Base-by-base conservation (phyloP, 2,888 invertebrate genomes). In the Axea sp. region DNA sequence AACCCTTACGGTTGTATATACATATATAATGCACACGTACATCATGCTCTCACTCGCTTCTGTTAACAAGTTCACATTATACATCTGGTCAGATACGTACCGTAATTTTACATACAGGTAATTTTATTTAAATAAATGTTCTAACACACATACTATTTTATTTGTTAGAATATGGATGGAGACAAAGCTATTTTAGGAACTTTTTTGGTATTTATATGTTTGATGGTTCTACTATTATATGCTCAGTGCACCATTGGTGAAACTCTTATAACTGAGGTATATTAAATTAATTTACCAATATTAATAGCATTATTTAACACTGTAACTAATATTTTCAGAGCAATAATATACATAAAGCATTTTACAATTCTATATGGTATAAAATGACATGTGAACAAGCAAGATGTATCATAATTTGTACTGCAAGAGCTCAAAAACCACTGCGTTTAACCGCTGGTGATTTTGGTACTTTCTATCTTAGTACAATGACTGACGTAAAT, bases 371-470 rank as follows among this genome's bases (percentile, higher is more conserved):
- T 0, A 86, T 89, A 0, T 91, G 91, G 91, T 77, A 88, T 33
- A 81, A 87, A 3, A 83, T 85, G 68, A 84, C 89, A 47, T 80
- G 83, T 8, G 84, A 86, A 31, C 86, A 87, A 9, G 86, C 86
- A 37, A 88, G 86, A 78, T 84, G 86, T 43, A 78, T 90, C 15
- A 82, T 90, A 11, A 84, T 91, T 26, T 89, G 90, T 65, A 84
- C 89, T 77, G 89, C 89, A 62, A 86, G 90, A 76, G 89, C 89
- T 77, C 89, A 90, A 73, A 88, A 86, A 8, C 90, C 90, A 0
- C 82, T 91, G 39, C 84, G 85, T 35, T 87, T 91, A 2, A 89
- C 89, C 0, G 90, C 90, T 26, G 90, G 90, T 3, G 90, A 90
- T 81, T 88, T 90, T 77, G 89, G 89, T 67, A 89, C 86, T 0